Evolutionary conservation across 2,888 invertebrate genomes (phyloP), one percentile per base, ranked within the genome.

Genomic region (Clistopyga incitator): DNA sequence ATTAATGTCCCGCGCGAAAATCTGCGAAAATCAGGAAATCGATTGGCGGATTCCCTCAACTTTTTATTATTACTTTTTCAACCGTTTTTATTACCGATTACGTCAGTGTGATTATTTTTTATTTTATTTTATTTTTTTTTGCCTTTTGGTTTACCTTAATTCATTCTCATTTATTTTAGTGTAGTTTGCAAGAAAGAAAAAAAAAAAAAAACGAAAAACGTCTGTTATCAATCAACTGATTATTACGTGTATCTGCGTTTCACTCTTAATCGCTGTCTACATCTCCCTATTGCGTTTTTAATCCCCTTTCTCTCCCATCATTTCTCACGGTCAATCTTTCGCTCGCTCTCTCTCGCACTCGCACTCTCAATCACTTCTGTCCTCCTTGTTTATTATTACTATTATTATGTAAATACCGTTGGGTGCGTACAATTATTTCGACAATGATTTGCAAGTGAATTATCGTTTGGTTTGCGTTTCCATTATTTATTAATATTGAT

Each of bases 11-110:
- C 90, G 91, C 90, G 90, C 90, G 88, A 90, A 91, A 92, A 90
- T 91, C 90, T 90, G 90, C 90, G 91, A 90, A 91, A 91, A 90
- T 90, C 89, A 89, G 88, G 90, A 91, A 91, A 90, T 91, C 89
- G 86, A 88, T 84, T 85, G 81, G 84, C 86, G 83, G 80, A 79
- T 83, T 81, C 78, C 76, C 72, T 82, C 78, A 76, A 65, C 65
- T 56, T 76, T 68, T 85, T 74, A 82, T 83, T 54, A 18, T 13
- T 70, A 50, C 25, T 61, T 67, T 50, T 77, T 64, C 15, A 65
- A 50, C 45, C 71, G 52, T 54, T 20, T 72, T 29, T 34, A 64
- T 72, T 70, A 78, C 52, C 75, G 71, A 76, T 81, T 77, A n/a
- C 59, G 72, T 77, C 75, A 47, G n/a, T n/a, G n/a, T n/a, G n/a